Evolutionary conservation across 1,140 invertebrate genomes (phyloP).

Genomic region (Laodelphax striatellus): DNA sequence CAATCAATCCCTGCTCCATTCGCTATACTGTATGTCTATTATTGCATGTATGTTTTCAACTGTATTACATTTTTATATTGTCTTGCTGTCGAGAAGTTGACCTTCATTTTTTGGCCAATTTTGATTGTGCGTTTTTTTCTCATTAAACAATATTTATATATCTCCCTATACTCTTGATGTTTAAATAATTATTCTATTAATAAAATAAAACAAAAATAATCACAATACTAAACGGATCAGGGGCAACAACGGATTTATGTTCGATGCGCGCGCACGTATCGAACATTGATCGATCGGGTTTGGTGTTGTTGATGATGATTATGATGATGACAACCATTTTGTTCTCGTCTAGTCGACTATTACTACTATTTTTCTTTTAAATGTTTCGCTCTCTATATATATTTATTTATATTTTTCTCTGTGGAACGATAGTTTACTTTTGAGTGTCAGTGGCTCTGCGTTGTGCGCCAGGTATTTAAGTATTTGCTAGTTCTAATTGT

Average conservation of each 20-base stretch:
- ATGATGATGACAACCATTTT: too few relatives aligned
- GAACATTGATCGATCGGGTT: too few relatives aligned
- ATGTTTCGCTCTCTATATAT: constrained; percentile 27
- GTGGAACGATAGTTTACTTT: background rate
- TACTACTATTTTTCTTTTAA: too few relatives aligned
- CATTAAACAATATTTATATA: constrained; percentile 12
- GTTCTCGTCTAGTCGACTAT: too few relatives aligned
- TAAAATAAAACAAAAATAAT: too few relatives aligned
- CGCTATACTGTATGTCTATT: constrained; percentile 29
- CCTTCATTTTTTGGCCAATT: constrained; percentile 71
- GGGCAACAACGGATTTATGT: too few relatives aligned
- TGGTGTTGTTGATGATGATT: too few relatives aligned
- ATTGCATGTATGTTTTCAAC: constrained; percentile 17
- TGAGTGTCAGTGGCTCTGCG: too few relatives aligned
- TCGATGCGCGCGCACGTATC: too few relatives aligned
- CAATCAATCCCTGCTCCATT: constrained; percentile 30
- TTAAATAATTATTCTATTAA: background rate
- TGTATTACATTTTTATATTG: constrained; percentile 24
- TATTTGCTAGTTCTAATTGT: too few relatives aligned
- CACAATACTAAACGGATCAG: too few relatives aligned
- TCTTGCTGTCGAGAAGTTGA: constrained; percentile 77
- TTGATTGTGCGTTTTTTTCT: constrained; percentile 46
- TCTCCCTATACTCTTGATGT: constrained; percentile 14
- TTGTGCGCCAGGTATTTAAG: too few relatives aligned
- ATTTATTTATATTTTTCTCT: constrained; percentile 15